These are phyloP conservation scores for Cydia pomonella DNA, from an alignment of 1,140 invertebrate genomes.

Conservation along the genomic window DNA sequence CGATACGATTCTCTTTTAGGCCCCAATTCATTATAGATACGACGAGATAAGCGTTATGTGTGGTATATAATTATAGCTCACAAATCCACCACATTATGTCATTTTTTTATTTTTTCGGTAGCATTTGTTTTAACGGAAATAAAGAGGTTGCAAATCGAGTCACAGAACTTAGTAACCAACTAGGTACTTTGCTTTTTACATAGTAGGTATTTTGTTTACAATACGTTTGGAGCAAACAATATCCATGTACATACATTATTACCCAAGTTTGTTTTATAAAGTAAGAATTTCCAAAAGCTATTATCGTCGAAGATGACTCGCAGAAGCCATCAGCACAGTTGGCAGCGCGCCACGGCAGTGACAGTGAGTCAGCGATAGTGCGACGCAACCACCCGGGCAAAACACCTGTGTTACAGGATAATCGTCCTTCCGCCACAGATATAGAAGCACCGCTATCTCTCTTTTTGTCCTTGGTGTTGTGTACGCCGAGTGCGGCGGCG, in stretches of 20 bases:
- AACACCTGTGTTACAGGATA: constrained; percentile 22
- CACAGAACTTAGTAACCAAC: too few relatives aligned
- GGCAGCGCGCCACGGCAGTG: constrained; percentile 63
- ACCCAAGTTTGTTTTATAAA: background rate
- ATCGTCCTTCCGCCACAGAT: background rate
- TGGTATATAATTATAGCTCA: too few relatives aligned
- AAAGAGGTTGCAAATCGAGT: too few relatives aligned
- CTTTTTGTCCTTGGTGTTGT: constrained; percentile 1
- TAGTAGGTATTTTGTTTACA: too few relatives aligned
- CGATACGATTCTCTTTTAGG: too few relatives aligned
- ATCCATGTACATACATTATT: background rate
- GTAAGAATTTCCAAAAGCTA: constrained; percentile 42
- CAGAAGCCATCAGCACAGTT: constrained; percentile 58
- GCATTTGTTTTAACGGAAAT: too few relatives aligned
- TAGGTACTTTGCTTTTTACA: too few relatives aligned
- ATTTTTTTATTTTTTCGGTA: too few relatives aligned
- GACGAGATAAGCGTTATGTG: too few relatives aligned
- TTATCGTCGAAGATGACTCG: constrained; percentile 54
- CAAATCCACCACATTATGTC: too few relatives aligned
- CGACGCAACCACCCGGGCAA: constrained; percentile 37
- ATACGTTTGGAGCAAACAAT: too few relatives aligned
- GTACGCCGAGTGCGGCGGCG: constrained; percentile 60
- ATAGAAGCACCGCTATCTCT: constrained; percentile 2
- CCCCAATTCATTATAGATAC: too few relatives aligned
- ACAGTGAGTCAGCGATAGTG: constrained; percentile 67